Evolutionary conservation across 2,797 vertebrate species (phyloP).

Genomic region (Gephyroberyx darwinii): DNA sequence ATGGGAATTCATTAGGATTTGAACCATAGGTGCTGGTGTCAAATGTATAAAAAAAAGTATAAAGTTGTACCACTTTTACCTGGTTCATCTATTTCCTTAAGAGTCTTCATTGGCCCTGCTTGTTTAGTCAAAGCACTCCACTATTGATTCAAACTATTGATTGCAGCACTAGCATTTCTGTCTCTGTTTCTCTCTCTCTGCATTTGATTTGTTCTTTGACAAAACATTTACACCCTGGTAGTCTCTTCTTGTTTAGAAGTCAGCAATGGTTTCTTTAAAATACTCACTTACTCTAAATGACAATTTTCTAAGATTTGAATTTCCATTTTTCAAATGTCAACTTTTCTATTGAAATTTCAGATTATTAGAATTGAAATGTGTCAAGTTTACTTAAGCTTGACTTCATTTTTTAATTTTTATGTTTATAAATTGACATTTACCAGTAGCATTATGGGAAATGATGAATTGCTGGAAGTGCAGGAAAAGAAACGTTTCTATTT

Average conservation of each 20-base stretch:
- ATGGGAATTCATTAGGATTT: slow-evolving; percentile 47
- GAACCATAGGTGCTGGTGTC: background rate
- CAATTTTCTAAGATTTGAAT: too few species aligned
- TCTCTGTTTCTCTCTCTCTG: slow-evolving; percentile 20
- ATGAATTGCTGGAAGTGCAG: slow-evolving; percentile 2
- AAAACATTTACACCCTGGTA: slow-evolving; percentile 54
- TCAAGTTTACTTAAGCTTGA: too few species aligned
- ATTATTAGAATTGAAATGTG: too few species aligned
- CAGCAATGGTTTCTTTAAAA: slow-evolving; percentile 16
- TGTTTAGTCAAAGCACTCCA: slow-evolving; percentile 42
- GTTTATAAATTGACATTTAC: too few species aligned
- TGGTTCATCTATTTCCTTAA: background rate
- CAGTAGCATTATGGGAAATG: background rate
- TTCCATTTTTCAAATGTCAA: too few species aligned
- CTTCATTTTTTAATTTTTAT: too few species aligned
- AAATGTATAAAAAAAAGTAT: background rate
- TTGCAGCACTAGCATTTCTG: slow-evolving; percentile 31
- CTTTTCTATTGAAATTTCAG: too few species aligned
- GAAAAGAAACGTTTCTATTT: slow-evolving; percentile 10
- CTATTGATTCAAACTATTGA: slow-evolving; percentile 60
- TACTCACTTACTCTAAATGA: background rate
- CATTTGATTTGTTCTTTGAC: slow-evolving; percentile 51
- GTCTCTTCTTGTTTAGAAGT: slow-evolving; percentile 36
- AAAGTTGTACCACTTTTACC: background rate
- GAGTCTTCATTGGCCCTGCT: slow-evolving; percentile 12